Conservation (phyloP, 2,113 vertebrate species). For the Leucosticte australis region DNA sequence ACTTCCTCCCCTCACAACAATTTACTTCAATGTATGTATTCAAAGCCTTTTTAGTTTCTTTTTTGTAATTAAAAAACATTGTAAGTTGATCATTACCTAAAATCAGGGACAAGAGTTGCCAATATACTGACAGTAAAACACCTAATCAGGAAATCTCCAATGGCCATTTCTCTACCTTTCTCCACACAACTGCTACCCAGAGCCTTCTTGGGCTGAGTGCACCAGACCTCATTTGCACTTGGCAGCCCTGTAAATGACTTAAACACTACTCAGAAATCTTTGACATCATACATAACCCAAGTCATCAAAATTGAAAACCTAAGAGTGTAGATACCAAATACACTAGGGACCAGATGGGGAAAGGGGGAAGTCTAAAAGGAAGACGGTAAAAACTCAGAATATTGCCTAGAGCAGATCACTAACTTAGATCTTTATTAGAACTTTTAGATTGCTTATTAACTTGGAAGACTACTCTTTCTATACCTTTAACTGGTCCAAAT, state of each 20-base stretch:
- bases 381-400: neutral
- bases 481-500: neutral
- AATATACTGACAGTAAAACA: neutral
- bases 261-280: neutral
- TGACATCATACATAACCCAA: neutral
- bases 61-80: neutral
- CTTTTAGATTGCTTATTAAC: neutral
- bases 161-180: neutral
- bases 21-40: neutral
- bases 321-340: neutral
- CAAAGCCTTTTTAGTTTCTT: neutral
- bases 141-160: neutral
- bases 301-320: neutral
- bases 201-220: neutral
- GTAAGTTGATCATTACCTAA: neutral
- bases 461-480: neutral
- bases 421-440: neutral
- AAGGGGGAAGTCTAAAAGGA: neutral
- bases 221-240: neutral
- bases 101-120: neutral
- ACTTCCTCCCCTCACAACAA: fast-evolving
- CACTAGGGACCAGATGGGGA: fast-evolving
- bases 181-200: neutral
- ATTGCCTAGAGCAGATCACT: neutral
- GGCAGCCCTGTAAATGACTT: neutral